These are phyloP conservation scores for Anneissia japonica DNA, from an alignment of 35 echinoderm and acorn worm genomes.

Conservation along the genomic window DNA sequence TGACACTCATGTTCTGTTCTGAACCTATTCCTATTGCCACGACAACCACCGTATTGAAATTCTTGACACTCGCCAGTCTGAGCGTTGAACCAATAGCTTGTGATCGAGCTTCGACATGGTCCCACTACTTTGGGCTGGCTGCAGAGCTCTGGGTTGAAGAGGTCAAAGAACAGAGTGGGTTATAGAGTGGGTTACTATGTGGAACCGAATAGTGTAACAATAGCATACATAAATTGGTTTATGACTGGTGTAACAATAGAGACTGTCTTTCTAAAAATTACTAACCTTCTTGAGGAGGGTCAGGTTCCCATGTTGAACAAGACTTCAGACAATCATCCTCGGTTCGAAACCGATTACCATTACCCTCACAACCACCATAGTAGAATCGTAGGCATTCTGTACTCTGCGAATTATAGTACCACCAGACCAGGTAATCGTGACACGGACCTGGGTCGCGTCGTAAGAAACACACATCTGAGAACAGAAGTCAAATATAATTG, in stretches of 20 bases:
- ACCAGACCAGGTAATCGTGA: slow-evolving; percentile 44
- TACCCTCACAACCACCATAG: slow-evolving; percentile 97
- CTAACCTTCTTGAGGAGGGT: slow-evolving; percentile 85
- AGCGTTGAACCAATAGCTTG: slow-evolving; percentile 59
- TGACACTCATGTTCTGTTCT: slow-evolving; percentile 53
- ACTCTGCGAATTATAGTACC: slow-evolving; percentile 57
- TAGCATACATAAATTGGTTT: too few relatives aligned
- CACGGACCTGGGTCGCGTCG: slow-evolving; percentile 48
- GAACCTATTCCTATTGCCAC: slow-evolving; percentile 85
- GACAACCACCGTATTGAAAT: slow-evolving; percentile 90
- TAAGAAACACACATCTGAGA: slow-evolving; percentile 48
- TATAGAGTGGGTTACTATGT: too few relatives aligned
- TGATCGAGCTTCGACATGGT: slow-evolving; percentile 54
- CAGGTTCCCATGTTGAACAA: slow-evolving; percentile 46
- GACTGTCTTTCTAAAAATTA: neutral
- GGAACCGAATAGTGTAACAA: too few relatives aligned
- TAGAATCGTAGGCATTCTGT: slow-evolving; percentile 74
- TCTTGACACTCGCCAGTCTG: slow-evolving; percentile 41
- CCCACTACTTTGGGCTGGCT: slow-evolving; percentile 48
- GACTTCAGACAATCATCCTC: slow-evolving; percentile 54
- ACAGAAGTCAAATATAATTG: neutral
- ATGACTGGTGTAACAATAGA: too few relatives aligned
- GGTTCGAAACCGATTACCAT: slow-evolving; percentile 70
- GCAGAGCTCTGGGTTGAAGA: slow-evolving; percentile 90
- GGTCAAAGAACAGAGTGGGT: too few relatives aligned